Evolutionary conservation across 92 coral and sea anemone genomes (phyloP), one percentile per base, ranked within the genome.

Genomic region (Porites cylindrica): DNA sequence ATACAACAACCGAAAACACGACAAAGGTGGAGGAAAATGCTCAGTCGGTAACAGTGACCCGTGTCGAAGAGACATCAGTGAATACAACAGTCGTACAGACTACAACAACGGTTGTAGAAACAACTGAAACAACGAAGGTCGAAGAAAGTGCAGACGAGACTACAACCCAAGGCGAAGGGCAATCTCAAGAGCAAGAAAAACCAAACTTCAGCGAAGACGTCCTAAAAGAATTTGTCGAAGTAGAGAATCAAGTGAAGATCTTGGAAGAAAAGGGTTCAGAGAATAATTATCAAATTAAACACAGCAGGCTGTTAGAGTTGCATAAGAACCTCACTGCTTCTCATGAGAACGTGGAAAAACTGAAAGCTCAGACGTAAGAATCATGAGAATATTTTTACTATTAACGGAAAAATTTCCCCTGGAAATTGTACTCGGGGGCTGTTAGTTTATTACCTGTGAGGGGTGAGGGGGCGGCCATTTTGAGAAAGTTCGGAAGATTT

Each of bases 361-460:
- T 97, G 6, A 97, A 84, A 70, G 86, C 93, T 56, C 96, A 96
- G 82, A 95, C 99, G 99, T 96, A 76, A 91, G 99, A 93, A 54
- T 10, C n/a, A 66, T 19, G 4, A 13, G 26, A 2, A 62, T 29
- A 29, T 29, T 29, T 29, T 29, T 29, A 29, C 32, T 29, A 29
- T 29, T 29, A 29, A 29, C 32, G 32, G 32, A 29, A 2, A 29
- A 29, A 2, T 29, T 29, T 29, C 32, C 32, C 0, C 32, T 29
- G 32, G 32, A 29, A 29, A 29, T 29, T 29, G 32, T 29, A 29
- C 32, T 29, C 2, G 1, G 2, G 7, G 3, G 4, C 3, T 64
- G 14, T 0, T n/a, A 10, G 11, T 3, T 47, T 18, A 18, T 38
- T 38, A 38, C 47, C 0, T 38, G 7, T 4, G 47, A 38, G 0